Evolutionary conservation across 2,113 vertebrate species (phyloP).

Genomic region (Triplophysa siluroides): DNA sequence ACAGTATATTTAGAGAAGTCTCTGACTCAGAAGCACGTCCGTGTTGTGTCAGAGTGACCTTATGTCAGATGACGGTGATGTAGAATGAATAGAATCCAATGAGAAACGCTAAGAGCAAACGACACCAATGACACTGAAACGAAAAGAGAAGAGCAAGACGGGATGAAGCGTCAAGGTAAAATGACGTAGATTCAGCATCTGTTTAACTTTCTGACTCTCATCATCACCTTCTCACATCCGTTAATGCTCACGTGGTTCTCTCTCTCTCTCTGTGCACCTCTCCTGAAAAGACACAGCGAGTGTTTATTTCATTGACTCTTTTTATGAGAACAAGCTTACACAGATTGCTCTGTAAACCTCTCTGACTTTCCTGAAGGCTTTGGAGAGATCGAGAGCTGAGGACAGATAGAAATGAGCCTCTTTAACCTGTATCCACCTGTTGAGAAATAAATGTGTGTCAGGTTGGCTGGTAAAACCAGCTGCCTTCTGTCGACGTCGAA

Average conservation of each 20-base stretch:
- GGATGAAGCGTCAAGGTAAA: conserved; percentile 55
- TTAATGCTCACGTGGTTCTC: conserved; percentile 37
- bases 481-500: no score
- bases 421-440: no score
- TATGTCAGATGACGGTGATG: not conserved
- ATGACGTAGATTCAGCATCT: conserved; percentile 44
- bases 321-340: not conserved
- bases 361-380: not conserved
- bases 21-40: not conserved
- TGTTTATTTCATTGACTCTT: not conserved
- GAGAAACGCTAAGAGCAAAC: not conserved
- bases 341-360: not conserved
- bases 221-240: conserved; percentile 57
- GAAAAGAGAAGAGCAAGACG: conserved; percentile 16
- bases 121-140: conserved; percentile 29
- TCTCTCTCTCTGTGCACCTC: no score
- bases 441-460: no score
- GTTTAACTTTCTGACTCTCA: conserved; percentile 56
- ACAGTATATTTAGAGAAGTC: no score
- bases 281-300: no score
- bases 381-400: not conserved
- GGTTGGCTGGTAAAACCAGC: no score
- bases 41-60: no score
- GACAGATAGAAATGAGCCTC: no score
- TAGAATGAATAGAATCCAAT: not conserved